phyloP scores from a whole-genome alignment of 1,140 invertebrate species.

The Trissolcus basalis region DNA sequence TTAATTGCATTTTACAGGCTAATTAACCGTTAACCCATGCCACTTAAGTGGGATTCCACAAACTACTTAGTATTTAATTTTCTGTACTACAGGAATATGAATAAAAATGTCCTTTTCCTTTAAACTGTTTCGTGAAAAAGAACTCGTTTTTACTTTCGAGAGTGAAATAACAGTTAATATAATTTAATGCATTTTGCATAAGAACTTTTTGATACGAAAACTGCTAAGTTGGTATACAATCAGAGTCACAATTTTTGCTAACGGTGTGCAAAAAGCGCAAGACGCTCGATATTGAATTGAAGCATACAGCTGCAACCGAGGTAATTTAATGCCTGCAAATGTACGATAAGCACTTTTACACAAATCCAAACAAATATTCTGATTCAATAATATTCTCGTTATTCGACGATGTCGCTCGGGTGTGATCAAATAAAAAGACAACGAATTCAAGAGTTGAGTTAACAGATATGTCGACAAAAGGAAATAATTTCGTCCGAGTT shows the following conservation, averaged over 20 bases:
- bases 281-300: constrained; percentile 14
- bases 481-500: constrained; percentile 29
- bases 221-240: too few relatives aligned
- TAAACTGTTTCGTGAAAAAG: constrained; percentile 37
- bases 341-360: too few relatives aligned
- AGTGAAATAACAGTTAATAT: constrained; percentile 44
- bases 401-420: constrained; percentile 17
- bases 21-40: constrained; percentile 50
- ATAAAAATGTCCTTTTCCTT: constrained; percentile 32
- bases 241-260: too few relatives aligned
- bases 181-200: constrained; percentile 48
- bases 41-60: constrained; percentile 28
- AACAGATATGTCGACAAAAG: constrained; percentile 21
- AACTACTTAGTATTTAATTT: constrained; percentile 44
- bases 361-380: too few relatives aligned
- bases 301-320: too few relatives aligned
- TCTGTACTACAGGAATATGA: constrained; percentile 43
- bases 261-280: constrained; percentile 7
- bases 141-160: constrained; percentile 48
- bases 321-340: too few relatives aligned
- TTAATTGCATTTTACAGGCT: constrained; percentile 42
- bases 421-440: neutral
- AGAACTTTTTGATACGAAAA: constrained; percentile 29
- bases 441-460: neutral
- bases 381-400: constrained; percentile 4